phyloP scores from a whole-genome alignment of 2,888 invertebrate species.

The Tiliacea aurago region DNA sequence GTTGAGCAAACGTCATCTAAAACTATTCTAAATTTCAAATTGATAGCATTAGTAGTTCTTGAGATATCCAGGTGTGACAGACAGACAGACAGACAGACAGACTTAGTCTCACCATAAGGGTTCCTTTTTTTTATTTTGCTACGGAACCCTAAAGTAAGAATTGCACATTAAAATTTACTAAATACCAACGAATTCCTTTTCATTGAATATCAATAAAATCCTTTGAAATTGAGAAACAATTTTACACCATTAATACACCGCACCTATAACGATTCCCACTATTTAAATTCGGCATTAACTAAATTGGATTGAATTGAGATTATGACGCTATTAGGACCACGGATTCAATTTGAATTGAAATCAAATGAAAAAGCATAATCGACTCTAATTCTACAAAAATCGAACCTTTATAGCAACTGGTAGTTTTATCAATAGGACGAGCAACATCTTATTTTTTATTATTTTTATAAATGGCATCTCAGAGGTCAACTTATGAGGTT shows the following conservation, averaged over 20 bases:
- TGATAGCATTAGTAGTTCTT: too few relatives aligned
- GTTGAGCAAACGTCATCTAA: too few relatives aligned
- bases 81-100: too few relatives aligned
- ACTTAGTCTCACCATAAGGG: too few relatives aligned
- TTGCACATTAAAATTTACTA: too few relatives aligned
- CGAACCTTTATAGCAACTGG: not conserved
- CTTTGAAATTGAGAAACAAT: slow-evolving; percentile 21
- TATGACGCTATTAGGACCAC: not conserved
- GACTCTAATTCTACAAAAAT: not conserved
- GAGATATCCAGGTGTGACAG: too few relatives aligned
- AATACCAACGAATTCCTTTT: not conserved
- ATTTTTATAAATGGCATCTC: too few relatives aligned
- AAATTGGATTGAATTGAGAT: slow-evolving; percentile 25
- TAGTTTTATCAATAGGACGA: not conserved
- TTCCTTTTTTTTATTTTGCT: too few relatives aligned
- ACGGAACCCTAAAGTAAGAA: too few relatives aligned
- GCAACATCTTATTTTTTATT: not conserved
- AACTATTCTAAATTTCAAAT: too few relatives aligned
- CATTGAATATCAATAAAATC: slow-evolving; percentile 8
- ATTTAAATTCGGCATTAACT: slow-evolving; percentile 33
- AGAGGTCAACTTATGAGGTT: too few relatives aligned
- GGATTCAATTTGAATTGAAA: not conserved
- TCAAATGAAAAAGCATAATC: not conserved
- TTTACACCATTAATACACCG: slow-evolving; percentile 17
- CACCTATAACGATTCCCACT: slow-evolving; percentile 15